Base-by-base conservation (phyloP, 2,888 invertebrate genomes). In the Suillia variegata region DNA sequence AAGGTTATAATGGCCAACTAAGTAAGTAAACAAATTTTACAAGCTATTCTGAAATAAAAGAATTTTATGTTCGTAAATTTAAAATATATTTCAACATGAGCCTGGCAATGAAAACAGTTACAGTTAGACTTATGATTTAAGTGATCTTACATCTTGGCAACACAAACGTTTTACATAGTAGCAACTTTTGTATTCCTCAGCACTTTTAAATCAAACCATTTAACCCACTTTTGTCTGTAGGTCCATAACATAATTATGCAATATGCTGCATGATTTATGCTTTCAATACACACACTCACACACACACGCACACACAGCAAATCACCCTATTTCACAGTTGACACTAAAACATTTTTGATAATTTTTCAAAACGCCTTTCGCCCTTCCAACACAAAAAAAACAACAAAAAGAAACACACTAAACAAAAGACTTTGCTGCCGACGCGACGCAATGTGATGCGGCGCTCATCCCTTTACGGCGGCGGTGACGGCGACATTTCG, bases 221-320 rank as follows among this genome's bases (percentile, higher is more conserved):
- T n/a, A n/a, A n/a, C n/a, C n/a, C n/a, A n/a, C n/a, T n/a, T n/a
- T n/a, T n/a, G n/a, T n/a, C n/a, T n/a, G n/a, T n/a, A n/a, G n/a
- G n/a, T n/a, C n/a, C n/a, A n/a, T 26, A 38, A 45, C 58, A 71
- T 75, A 74, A 74, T 74, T 73, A 75, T 72, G 75, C 73, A 74
- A 74, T 74, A 74, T 74, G 74, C 67, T 70, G 70, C 74, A 74
- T 75, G 74, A 74, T 75, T 74, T 74, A 74, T 75, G 70, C 65
- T 61, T 50, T 59, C 52, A 45, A 59, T 50, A 52, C 42, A 62
- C 54, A 60, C 60, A 56, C 63, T 62, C 64, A 58, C 64, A 65
- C 65, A 60, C 62, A 26, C 26, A 26, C 26, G 26, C 5, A 10
- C 26, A 26, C n/a, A n/a, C n/a, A n/a, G n/a, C n/a, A n/a, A n/a